Conservation (phyloP, 2,113 vertebrate genomes). For the Gadus macrocephalus region DNA sequence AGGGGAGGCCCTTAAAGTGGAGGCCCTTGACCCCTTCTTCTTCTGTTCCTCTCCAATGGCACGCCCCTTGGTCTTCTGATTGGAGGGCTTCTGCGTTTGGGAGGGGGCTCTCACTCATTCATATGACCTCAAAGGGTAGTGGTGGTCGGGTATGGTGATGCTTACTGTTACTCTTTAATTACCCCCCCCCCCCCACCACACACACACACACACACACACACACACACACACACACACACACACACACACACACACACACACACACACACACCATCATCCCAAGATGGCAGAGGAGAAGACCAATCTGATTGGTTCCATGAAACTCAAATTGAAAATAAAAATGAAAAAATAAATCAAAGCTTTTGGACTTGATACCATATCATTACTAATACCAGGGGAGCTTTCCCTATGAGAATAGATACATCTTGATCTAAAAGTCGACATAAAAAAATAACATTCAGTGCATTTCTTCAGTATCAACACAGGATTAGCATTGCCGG, state of each 20-base stretch:
- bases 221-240: neutral
- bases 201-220: neutral
- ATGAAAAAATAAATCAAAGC: constrained; percentile 31
- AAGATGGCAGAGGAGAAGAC: neutral
- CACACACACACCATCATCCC: neutral
- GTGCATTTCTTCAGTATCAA: too few relatives aligned
- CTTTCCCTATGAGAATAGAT: too few relatives aligned
- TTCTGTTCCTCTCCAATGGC: constrained; percentile 30
- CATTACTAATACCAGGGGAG: neutral
- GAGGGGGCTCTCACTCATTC: constrained; percentile 74
- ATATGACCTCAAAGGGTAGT: constrained; percentile 69
- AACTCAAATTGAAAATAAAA: neutral
- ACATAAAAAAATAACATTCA: too few relatives aligned
- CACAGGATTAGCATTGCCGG: too few relatives aligned
- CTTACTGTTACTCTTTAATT: constrained; percentile 73
- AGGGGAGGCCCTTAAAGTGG: too few relatives aligned
- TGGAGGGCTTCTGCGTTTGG: constrained; percentile 56
- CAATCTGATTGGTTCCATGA: neutral
- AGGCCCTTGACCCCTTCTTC: too few relatives aligned
- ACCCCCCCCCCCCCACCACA: constrained; percentile 35
- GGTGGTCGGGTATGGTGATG: constrained; percentile 66
- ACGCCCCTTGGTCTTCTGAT: constrained; percentile 40
- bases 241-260: neutral
- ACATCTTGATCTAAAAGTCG: too few relatives aligned
- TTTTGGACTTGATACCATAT: neutral